These are phyloP conservation scores for Cecidostiba fungosa DNA, from an alignment of 2,888 invertebrate species.

Conservation along the genomic window DNA sequence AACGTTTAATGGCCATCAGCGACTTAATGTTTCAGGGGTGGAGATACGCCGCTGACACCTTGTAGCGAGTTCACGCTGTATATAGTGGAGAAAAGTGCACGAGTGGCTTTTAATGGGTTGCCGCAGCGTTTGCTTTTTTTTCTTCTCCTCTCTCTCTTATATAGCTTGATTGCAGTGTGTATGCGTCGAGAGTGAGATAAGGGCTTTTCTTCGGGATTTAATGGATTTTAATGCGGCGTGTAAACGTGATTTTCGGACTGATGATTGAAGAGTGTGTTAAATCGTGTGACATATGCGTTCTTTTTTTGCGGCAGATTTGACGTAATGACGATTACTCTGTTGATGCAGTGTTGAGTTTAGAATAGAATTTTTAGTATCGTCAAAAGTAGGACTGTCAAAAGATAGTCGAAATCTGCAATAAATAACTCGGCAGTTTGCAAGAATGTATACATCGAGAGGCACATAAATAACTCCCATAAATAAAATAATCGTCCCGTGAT, in stretches of 20 bases:
- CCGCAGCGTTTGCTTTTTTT: slow-evolving; percentile 22
- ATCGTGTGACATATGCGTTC: background rate
- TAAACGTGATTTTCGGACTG: slow-evolving; percentile 15
- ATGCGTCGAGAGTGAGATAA: background rate
- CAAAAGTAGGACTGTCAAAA: background rate
- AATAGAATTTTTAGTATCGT: no score
- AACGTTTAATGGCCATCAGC: slow-evolving; percentile 26
- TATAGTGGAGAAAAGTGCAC: background rate
- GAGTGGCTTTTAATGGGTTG: slow-evolving; percentile 5
- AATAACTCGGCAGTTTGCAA: background rate
- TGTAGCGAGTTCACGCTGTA: slow-evolving; percentile 27
- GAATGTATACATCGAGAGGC: background rate
- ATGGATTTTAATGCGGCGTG: slow-evolving; percentile 47
- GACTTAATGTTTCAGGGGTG: slow-evolving; percentile 50
- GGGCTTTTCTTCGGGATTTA: slow-evolving; percentile 11
- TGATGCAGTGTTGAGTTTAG: background rate
- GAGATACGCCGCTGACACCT: slow-evolving; percentile 44
- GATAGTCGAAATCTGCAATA: background rate
- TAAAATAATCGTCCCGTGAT: background rate
- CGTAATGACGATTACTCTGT: background rate
- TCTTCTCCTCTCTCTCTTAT: background rate
- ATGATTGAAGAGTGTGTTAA: background rate
- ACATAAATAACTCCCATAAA: background rate
- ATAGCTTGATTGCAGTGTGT: background rate
- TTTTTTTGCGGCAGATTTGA: background rate